Base-by-base conservation (phyloP, 2,113 vertebrate genomes). In the Cavia aperea region DNA sequence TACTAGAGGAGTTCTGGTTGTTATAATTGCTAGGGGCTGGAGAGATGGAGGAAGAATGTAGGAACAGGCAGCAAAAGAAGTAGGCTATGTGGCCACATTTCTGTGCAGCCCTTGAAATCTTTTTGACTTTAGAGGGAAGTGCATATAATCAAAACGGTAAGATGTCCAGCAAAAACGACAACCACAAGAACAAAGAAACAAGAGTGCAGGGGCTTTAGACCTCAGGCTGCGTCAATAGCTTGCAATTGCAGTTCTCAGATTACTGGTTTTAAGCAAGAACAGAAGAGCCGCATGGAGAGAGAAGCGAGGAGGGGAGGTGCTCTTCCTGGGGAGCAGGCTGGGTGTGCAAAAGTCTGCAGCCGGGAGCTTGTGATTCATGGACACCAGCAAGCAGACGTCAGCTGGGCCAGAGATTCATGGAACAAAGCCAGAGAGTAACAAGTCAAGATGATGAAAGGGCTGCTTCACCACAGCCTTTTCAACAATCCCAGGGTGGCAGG, bases 1-100 rank as follows among this genome's bases (percentile, higher is more conserved):
- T 51, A 54, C 46, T 31, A 60, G 89, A 95, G 43, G 29, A 66
- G 62, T 49, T 73, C 86, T 86, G 86, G 66, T 78, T 93, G 89
- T 60, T 94, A 62, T n/a, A 56, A 93, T 65, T 78, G 56, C 62
- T 0, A 0, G 6, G 39, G 24, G 24, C 33, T 56, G 26, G 77
- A n/a, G 26, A 79, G 73, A 65, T 58, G 18, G 49, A 86, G 29
- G 54, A 24, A 62, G 9, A 29, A 60, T 7, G 36, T 15, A 78
- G 68, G 18, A 65, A 29, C 3, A 81, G 16, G 18, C 56, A 86
- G 78, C 49, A 29, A 26, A 91, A 75, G 86, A 89, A 73, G 58
- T 1, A 93, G 83, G 4, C 68, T 19, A 24, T 33, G 18, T 36
- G 43, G 16, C 63, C 15, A 24, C 31, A 79, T 79, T 54, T 79